These are phyloP conservation scores for Pelvicachromis taeniatus DNA, from an alignment of 2,113 vertebrate genomes.

Conservation along the genomic window DNA sequence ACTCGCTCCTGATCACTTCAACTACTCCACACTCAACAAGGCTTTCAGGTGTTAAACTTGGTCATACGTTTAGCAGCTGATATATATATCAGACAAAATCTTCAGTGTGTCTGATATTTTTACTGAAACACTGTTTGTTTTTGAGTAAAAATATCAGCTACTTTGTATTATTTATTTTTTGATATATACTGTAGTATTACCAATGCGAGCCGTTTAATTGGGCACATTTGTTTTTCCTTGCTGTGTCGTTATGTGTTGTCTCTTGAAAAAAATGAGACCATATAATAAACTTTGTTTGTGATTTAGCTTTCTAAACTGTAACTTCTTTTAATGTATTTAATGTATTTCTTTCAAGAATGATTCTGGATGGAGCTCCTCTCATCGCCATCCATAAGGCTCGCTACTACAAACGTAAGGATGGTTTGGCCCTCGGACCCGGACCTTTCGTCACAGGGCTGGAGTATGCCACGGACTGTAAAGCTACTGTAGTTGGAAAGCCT, in stretches of 20 bases:
- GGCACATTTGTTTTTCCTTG: neutral
- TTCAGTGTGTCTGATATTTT: neutral
- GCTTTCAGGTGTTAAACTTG: slow-evolving; percentile 77
- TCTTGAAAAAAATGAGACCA: neutral
- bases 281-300: neutral
- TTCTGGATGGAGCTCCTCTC: slow-evolving; percentile 88
- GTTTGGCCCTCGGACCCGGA: slow-evolving; percentile 89
- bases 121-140: neutral
- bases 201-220: neutral
- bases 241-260: neutral
- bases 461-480: slow-evolving; percentile 82
- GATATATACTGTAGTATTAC: neutral
- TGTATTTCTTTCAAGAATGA: slow-evolving; percentile 68
- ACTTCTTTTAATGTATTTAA: neutral
- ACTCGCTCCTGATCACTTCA: slow-evolving; percentile 89
- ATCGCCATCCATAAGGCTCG: slow-evolving; percentile 95
- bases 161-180: neutral
- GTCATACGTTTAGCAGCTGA: neutral
- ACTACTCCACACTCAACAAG: slow-evolving; percentile 88
- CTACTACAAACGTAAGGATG: slow-evolving; percentile 89
- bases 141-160: neutral
- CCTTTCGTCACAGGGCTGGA: slow-evolving; percentile 89
- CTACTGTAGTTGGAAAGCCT: slow-evolving; percentile 91
- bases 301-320: neutral
- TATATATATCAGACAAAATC: neutral